phyloP scores from a whole-genome alignment of 2,797 vertebrate species.

The Syncerus caffer region DNA sequence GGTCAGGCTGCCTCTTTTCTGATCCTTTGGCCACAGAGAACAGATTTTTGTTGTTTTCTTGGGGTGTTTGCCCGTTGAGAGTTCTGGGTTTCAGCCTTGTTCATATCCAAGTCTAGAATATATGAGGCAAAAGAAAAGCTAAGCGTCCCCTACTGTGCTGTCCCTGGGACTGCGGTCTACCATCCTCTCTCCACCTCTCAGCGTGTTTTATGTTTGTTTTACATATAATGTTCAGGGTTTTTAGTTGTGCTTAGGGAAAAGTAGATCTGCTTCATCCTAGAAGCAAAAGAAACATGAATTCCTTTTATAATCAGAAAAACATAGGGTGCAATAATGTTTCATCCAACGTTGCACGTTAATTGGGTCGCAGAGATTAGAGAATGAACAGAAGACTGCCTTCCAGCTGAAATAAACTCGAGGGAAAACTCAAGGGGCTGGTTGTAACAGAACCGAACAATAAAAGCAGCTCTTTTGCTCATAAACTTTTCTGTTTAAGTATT shows the following conservation, averaged over 20 bases:
- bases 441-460: not conserved
- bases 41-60: not conserved
- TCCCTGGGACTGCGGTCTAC: not conserved
- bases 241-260: not conserved
- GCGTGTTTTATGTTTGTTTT: not conserved
- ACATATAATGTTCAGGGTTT: not conserved
- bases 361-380: not conserved
- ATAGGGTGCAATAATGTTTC: not conserved
- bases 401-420: not conserved
- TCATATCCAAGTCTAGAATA: not conserved
- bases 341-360: not conserved
- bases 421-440: not conserved
- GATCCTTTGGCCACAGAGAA: not conserved
- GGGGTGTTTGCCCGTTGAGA: not conserved
- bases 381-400: not conserved
- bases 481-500: not conserved
- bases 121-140: not conserved
- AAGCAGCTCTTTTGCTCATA: not conserved
- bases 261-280: not conserved
- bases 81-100: not conserved
- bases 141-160: fast-evolving
- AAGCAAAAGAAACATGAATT: not conserved
- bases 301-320: not conserved
- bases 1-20: not conserved
- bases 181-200: not conserved